These are phyloP conservation scores for Lathronympha strigana DNA, from an alignment of 2,888 invertebrate genomes.

Conservation along the genomic window DNA sequence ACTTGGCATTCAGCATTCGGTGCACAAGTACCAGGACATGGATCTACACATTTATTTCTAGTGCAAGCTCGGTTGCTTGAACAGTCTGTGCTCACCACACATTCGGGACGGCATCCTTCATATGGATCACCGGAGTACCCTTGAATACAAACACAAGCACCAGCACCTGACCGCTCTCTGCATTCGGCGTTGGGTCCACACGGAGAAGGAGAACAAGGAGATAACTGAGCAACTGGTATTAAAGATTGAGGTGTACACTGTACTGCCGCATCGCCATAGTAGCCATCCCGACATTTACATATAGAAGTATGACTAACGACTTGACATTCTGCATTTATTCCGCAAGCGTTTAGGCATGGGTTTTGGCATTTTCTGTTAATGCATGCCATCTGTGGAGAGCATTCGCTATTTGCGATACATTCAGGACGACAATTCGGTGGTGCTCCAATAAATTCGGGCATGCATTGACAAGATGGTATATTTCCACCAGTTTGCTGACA, in stretches of 20 bases:
- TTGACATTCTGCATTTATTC: conserved; percentile 88
- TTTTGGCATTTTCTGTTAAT: conserved; percentile 90
- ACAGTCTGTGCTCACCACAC: conserved; percentile 89
- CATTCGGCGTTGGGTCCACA: conserved; percentile 87
- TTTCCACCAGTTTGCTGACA: conserved; percentile 83
- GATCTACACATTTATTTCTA: conserved; percentile 89
- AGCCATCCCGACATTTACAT: conserved; percentile 88
- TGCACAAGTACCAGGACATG: conserved; percentile 91
- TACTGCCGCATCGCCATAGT: conserved; percentile 89
- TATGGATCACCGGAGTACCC: conserved; percentile 92
- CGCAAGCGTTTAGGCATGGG: conserved; percentile 90
- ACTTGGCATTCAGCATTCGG: conserved; percentile 90
- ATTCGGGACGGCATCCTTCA: conserved; percentile 90
- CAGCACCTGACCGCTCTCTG: conserved; percentile 82
- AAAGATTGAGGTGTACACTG: conserved; percentile 78
- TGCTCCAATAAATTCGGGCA: conserved; percentile 86
- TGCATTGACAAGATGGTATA: conserved; percentile 88
- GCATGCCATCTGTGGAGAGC: conserved; percentile 87
- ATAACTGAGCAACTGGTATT: conserved; percentile 60
- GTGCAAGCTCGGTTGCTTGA: conserved; percentile 88
- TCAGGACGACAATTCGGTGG: conserved; percentile 90
- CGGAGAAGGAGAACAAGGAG: conserved; percentile 86
- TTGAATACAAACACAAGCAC: conserved; percentile 87
- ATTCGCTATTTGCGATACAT: conserved; percentile 89
- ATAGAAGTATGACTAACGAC: conserved; percentile 90